Conservation (phyloP, 1,140 invertebrate genomes). For the Trinorchestia longiramus region DNA sequence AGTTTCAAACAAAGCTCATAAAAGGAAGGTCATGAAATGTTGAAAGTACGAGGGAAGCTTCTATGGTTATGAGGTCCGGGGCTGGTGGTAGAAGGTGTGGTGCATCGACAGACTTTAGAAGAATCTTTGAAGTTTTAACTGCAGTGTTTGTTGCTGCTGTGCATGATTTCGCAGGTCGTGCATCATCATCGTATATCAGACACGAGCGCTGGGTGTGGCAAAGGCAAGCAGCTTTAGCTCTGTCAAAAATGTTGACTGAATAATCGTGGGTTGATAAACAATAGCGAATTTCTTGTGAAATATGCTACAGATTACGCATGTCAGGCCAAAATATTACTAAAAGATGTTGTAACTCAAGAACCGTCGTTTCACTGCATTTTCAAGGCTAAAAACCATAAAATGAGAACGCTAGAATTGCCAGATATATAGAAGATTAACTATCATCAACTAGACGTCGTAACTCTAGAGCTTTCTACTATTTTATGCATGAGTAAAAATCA, state of each 20-base stretch:
- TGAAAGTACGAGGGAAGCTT: neutral
- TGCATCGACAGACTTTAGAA: neutral
- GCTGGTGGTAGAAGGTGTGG: neutral
- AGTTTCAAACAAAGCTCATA: neutral
- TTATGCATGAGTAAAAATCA: too few relatives aligned
- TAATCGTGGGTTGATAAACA: neutral
- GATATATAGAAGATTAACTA: too few relatives aligned
- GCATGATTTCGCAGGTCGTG: neutral
- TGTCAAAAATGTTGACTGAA: neutral
- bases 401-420: too few relatives aligned
- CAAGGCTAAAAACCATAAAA: too few relatives aligned
- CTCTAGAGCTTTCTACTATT: too few relatives aligned
- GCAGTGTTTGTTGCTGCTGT: neutral
- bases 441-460: too few relatives aligned
- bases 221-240: too few relatives aligned
- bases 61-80: neutral
- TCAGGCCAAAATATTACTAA: neutral
- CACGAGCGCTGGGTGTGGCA: neutral
- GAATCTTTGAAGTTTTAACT: neutral
- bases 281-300: neutral
- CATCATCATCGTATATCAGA: neutral
- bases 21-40: neutral
- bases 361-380: too few relatives aligned
- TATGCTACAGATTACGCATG: neutral
- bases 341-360: too few relatives aligned